Percentiles rank a stretch among this genome's conserved stretches.
Conservation (phyloP, 2,888 invertebrate species). For the Eupithecia centaureata region DNA sequence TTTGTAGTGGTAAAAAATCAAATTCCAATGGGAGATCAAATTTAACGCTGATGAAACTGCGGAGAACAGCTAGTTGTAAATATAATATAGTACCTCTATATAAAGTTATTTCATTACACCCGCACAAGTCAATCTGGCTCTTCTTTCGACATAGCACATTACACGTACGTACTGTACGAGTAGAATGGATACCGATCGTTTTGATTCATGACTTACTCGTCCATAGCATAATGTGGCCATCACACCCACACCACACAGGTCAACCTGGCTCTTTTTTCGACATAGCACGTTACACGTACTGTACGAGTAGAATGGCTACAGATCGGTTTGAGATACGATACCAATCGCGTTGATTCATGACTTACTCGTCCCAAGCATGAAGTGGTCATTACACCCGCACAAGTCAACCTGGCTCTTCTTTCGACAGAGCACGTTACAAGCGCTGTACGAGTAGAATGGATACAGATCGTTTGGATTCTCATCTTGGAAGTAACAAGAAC, state of each 20-base stretch:
- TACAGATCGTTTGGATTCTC: constrained; percentile 87
- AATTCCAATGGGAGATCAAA: too few species aligned
- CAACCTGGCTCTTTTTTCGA: constrained; percentile 85
- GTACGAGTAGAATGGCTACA: constrained; percentile 88
- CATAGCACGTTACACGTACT: constrained; percentile 89
- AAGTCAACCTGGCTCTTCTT: constrained; percentile 84
- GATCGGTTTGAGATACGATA: constrained; percentile 78
- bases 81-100: too few species aligned
- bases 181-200: constrained; percentile 86
- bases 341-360: too few species aligned
- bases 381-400: constrained; percentile 88
- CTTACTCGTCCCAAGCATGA: constrained; percentile 86
- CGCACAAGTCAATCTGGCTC: constrained; percentile 85
- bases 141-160: constrained; percentile 87
- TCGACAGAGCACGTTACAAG: constrained; percentile 88
- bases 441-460: constrained; percentile 88
- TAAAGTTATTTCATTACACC: constrained; percentile 89
- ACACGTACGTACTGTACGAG: constrained; percentile 89
- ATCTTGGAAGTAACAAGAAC: constrained; percentile 88
- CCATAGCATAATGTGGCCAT: constrained; percentile 87
- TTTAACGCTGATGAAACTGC: too few species aligned
- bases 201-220: constrained; percentile 83
- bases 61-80: too few species aligned
- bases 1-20: too few species aligned
- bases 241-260: constrained; percentile 86